Base-by-base conservation (phyloP, 2,888 invertebrate genomes). In the Monochamus alternatus region DNA sequence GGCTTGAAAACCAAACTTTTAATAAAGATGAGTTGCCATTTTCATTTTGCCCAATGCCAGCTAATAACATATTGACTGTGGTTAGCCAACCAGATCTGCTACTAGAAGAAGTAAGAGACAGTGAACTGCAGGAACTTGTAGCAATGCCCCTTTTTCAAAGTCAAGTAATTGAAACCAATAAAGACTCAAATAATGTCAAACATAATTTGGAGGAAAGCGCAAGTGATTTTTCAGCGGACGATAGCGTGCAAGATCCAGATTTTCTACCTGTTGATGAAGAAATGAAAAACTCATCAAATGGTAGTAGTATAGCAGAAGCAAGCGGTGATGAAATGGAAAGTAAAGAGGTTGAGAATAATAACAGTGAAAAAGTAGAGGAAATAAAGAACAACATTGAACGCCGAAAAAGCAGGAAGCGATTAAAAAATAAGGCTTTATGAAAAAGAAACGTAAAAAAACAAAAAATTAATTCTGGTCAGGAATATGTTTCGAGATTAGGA, bases 401-500 rank as follows among this genome's bases (percentile, higher is more conserved):
- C 22, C 22, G 10, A 47, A 9, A 47, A 58, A 58, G 58, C 22
- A 58, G 58, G 58, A 58, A n/a, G 12, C 58, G 58, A n/a, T 14
- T n/a, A 14, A 58, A 14, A 3, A 9, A 58, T 14, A 14, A 58
- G 14, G 58, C 10, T 58, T n/a, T 9, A n/a, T 58, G 58, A 3
- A 58, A 58, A 58, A 58, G 2, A 58, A 58, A 58, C 58, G 14
- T 58, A n/a, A 58, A 3, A 70, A 70, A 47, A 10, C 8, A 68
- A 3, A 71, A 71, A 63, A 63, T 47, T 5, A 71, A 71, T 31
- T 63, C 32, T 47, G 71, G 71, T 12, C 31, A 71, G 30, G 71
- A 71, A 63, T 71, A 63, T 31, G n/a, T 51, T 71, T 63, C 71
- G n/a, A 71, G 71, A 63, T 10, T 71, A 30, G 63, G 63, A 30